Conservation (phyloP, 92 coral and sea anemone genomes). For the Zoanthus solanderi region DNA sequence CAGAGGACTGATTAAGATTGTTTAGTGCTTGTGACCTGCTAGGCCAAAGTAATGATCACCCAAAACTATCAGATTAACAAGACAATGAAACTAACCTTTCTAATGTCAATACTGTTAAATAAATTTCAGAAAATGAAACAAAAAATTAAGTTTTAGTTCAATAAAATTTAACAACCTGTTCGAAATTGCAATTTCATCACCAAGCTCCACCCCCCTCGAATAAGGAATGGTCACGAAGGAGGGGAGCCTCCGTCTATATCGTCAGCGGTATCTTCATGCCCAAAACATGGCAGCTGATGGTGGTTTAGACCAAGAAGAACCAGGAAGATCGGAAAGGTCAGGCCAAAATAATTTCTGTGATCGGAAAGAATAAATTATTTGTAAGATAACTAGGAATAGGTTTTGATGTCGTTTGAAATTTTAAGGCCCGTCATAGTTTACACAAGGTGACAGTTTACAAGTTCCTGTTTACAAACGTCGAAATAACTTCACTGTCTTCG, state of each 20-base stretch:
- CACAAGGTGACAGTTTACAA: background rate
- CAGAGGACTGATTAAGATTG: no score
- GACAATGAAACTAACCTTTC: no score
- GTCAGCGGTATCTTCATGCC: slow-evolving; percentile 34
- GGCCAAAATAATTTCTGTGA: background rate
- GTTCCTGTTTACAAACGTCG: background rate
- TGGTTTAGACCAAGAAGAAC: background rate
- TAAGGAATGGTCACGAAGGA: background rate
- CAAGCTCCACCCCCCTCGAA: no score
- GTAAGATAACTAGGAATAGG: background rate
- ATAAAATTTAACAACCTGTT: no score
- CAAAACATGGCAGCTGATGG: slow-evolving; percentile 55
- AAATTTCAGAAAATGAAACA: no score
- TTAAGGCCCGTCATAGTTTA: background rate
- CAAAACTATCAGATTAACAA: no score
- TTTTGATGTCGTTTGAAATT: background rate
- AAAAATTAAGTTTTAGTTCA: no score
- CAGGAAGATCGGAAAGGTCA: slow-evolving; percentile 15
- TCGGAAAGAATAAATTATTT: background rate
- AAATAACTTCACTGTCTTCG: background rate
- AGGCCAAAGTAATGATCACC: no score
- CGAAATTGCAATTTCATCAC: no score
- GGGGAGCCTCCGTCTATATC: background rate
- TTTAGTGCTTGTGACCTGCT: no score
- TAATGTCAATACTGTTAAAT: no score